A percentile compares a stretch with the other conserved stretches of the same genome.
Evolutionary conservation across 2,888 invertebrate species (phyloP).

Genomic region (Bembecia ichneumoniformis): DNA sequence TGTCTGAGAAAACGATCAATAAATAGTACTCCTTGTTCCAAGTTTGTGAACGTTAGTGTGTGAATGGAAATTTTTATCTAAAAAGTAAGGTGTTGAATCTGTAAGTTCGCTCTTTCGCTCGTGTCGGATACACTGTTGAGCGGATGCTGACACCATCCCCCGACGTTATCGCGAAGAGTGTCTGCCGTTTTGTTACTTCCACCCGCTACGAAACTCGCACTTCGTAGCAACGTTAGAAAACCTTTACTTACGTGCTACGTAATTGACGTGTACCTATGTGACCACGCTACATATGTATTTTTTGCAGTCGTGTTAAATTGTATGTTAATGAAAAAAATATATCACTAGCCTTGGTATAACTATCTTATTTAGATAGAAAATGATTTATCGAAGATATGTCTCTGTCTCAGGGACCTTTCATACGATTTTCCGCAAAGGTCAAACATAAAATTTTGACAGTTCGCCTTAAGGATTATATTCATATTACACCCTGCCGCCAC

Average conservation of each 20-base stretch:
- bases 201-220: not conserved
- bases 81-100: not conserved
- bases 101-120: not conserved
- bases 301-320: no score
- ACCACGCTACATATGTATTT: not conserved
- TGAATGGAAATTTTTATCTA: not conserved
- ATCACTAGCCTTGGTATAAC: no score
- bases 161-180: not conserved
- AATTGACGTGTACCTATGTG: not conserved
- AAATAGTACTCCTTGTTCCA: not conserved
- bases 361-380: no score
- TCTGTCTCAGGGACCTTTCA: no score
- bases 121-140: not conserved
- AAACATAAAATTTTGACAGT: no score
- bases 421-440: no score
- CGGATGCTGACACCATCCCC: not conserved
- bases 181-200: not conserved
- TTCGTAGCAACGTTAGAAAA: not conserved
- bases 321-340: no score
- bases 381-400: no score
- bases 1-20: constrained; percentile 2
- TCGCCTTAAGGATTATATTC: no score
- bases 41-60: not conserved
- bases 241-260: not conserved
- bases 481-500: no score